phyloP scores from a whole-genome alignment of 2,888 invertebrate species.

The Lordiphosa andalusiaca region DNA sequence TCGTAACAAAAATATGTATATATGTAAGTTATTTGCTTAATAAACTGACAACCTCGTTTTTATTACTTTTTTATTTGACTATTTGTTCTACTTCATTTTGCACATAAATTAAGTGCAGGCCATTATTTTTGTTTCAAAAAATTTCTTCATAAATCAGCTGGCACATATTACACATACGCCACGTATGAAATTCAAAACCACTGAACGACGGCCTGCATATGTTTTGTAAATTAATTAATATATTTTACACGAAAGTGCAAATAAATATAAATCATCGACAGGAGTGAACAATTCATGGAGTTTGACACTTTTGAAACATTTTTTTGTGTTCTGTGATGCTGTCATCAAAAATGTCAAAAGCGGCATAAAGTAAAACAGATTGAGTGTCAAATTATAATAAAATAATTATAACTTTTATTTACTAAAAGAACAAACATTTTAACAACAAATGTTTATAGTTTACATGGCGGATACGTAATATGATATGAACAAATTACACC shows the following conservation, averaged over 20 bases:
- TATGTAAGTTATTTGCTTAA: no score
- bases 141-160: constrained; percentile 25
- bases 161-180: constrained; percentile 20
- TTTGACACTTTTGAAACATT: constrained; percentile 39
- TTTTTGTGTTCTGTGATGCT: constrained; percentile 12
- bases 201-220: constrained; percentile 34
- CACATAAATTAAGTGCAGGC: constrained; percentile 11
- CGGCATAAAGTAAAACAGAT: constrained; percentile 24
- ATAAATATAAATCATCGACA: constrained; percentile 62
- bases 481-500: no score
- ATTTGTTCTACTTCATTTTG: constrained; percentile 1
- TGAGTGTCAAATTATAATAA: no score
- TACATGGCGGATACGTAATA: no score
- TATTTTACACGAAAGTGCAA: constrained; percentile 50
- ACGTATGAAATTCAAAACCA: constrained; percentile 36
- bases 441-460: no score
- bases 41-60: no score
- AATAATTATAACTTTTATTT: constrained; percentile 8
- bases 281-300: constrained; percentile 36
- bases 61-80: no score
- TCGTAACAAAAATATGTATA: no score
- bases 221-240: constrained; percentile 65
- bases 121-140: not conserved
- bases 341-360: constrained; percentile 31
- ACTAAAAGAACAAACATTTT: not conserved